A percentile compares a stretch with the other conserved stretches of the same genome.
Evolutionary conservation across 2,113 vertebrate species (phyloP).

Genomic region (Aptenodytes forsteri): DNA sequence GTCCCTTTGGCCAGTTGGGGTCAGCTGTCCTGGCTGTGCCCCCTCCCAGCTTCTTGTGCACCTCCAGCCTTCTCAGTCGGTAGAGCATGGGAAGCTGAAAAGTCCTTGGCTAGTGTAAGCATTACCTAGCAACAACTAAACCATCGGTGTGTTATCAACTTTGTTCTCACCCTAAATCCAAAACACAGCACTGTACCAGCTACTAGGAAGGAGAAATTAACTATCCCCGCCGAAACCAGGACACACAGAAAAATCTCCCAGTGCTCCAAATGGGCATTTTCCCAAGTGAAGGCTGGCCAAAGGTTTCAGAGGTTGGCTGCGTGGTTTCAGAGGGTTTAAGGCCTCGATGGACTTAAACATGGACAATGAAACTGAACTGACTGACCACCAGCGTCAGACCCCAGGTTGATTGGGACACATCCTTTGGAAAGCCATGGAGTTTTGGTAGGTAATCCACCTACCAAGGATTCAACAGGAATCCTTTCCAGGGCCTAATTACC

Average conservation of each 20-base stretch:
- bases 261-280: not conserved
- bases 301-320: not conserved
- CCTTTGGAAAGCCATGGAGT: not conserved
- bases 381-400: not conserved
- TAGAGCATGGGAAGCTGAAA: no score
- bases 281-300: not conserved
- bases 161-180: no score
- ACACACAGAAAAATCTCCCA: not conserved
- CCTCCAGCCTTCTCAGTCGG: no score
- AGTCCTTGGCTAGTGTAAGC: no score
- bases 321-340: not conserved
- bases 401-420: fast-evolving
- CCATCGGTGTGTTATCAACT: no score
- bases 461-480: not conserved
- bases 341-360: not conserved
- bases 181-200: no score
- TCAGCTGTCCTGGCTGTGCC: no score
- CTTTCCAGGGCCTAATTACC: not conserved
- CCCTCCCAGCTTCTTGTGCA: no score
- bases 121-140: no score
- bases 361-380: not conserved
- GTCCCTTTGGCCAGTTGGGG: no score
- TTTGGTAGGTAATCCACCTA: not conserved
- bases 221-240: no score
- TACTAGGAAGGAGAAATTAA: no score